Percentiles rank a stretch among this genome's conserved stretches.
Conservation (phyloP, 2,888 invertebrate species). For the Fabriciana adippe region DNA sequence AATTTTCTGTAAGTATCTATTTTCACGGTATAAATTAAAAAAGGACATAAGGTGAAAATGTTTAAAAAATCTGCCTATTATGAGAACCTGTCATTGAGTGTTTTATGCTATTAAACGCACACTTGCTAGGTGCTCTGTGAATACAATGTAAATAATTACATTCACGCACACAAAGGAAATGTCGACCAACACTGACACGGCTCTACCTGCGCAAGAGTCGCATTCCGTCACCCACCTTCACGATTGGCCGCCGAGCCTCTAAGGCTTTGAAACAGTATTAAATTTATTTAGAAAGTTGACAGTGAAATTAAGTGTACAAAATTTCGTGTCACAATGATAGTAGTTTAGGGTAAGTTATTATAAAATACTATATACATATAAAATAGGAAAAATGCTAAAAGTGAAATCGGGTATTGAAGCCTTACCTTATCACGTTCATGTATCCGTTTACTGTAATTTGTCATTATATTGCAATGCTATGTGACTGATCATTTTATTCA, state of each 20-base stretch:
- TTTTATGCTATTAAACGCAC: slow-evolving; percentile 39
- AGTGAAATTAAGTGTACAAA: slow-evolving; percentile 46
- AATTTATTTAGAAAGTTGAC: slow-evolving; percentile 65
- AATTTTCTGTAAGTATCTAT: no score
- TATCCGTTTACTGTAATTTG: slow-evolving; percentile 22
- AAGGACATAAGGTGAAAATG: not conserved
- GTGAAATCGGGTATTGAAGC: slow-evolving; percentile 14
- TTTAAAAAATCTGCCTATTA: not conserved
- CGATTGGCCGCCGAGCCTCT: slow-evolving; percentile 68
- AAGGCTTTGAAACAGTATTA: slow-evolving; percentile 64
- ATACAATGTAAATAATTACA: slow-evolving; percentile 58
- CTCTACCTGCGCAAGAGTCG: slow-evolving; percentile 77
- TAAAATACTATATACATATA: slow-evolving; percentile 1
- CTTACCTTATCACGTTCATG: slow-evolving; percentile 27
- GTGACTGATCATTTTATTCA: slow-evolving; percentile 3
- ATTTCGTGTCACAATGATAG: slow-evolving; percentile 42
- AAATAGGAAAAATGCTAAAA: not conserved
- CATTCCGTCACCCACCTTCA: slow-evolving; percentile 76
- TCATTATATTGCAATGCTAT: slow-evolving; percentile 9
- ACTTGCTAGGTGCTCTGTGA: slow-evolving; percentile 47
- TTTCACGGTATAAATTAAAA: not conserved
- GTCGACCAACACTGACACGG: slow-evolving; percentile 48
- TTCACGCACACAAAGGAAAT: slow-evolving; percentile 55
- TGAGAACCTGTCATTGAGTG: slow-evolving; percentile 3
- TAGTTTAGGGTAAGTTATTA: slow-evolving; percentile 44